Conservation (phyloP, 2,113 vertebrate genomes). For the Cyprinodon tularosa region DNA sequence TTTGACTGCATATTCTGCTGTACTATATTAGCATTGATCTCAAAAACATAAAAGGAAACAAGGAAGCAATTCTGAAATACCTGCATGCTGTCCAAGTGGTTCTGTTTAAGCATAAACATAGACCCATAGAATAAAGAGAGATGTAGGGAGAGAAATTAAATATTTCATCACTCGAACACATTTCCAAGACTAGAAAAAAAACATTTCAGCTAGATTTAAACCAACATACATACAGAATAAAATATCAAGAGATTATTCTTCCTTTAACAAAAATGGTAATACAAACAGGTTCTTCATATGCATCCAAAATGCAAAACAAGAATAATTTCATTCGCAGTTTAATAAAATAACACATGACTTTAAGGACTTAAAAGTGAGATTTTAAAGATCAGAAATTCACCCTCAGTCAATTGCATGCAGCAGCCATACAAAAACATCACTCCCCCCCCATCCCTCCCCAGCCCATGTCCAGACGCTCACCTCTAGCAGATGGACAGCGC, state of each 20-base stretch:
- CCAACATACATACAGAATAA: slow-evolving; percentile 12
- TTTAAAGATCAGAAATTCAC: slow-evolving; percentile 24
- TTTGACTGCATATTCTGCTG: slow-evolving; percentile 5
- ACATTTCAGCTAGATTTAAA: slow-evolving; percentile 24
- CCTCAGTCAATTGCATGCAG: slow-evolving; percentile 25
- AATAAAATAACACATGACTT: neutral
- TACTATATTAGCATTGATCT: slow-evolving; percentile 14
- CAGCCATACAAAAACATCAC: slow-evolving; percentile 40
- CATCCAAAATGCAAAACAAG: neutral
- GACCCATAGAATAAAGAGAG: slow-evolving; percentile 81
- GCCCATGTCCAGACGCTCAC: slow-evolving; percentile 80
- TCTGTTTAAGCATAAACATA: slow-evolving; percentile 90
- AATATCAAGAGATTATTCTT: neutral
- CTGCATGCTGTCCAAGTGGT: slow-evolving; percentile 99
- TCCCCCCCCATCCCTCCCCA: slow-evolving; percentile 16
- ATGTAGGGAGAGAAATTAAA: slow-evolving; percentile 77
- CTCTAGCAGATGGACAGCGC: slow-evolving; percentile 96
- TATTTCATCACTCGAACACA: slow-evolving; percentile 64
- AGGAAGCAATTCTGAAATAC: slow-evolving; percentile 84
- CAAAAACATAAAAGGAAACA: slow-evolving; percentile 39
- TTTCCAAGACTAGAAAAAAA: slow-evolving; percentile 51
- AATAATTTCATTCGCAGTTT: slow-evolving; percentile 2
- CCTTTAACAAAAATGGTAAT: neutral
- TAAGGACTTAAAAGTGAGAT: slow-evolving; percentile 6
- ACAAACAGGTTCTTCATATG: neutral